Base-by-base conservation (phyloP, 2,888 invertebrate genomes). In the Dicyrtoma fusca region DNA sequence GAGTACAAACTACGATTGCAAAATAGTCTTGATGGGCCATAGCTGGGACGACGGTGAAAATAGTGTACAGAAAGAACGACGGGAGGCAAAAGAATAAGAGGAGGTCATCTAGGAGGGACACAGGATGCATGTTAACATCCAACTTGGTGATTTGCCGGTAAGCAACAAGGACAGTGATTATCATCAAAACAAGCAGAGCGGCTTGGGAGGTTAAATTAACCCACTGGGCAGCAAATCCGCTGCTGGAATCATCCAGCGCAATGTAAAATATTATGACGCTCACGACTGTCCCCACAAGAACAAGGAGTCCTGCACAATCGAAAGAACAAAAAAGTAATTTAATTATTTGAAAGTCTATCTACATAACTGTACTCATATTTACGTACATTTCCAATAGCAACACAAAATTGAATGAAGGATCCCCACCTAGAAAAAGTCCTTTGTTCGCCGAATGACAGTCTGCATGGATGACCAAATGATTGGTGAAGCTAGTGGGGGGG, bases 391-490 rank as follows among this genome's bases (percentile, higher is more conserved):
- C n/a, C n/a, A n/a, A n/a, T n/a, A n/a, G n/a, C n/a, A n/a, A n/a
- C n/a, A n/a, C n/a, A n/a, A n/a, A n/a, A n/a, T n/a, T n/a, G n/a
- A n/a, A n/a, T n/a, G n/a, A n/a, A n/a, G n/a, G n/a, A n/a, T n/a
- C n/a, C n/a, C n/a, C n/a, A n/a, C n/a, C n/a, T n/a, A n/a, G n/a
- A n/a, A 92, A 91, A 25, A 92, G 84, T 1, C 92, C 92, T 74
- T 88, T 88, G 84, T 90, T 91, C 69, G 91, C 89, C 1, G 91
- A 89, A 81, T 91, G 89, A 82, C 92, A 92, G 84, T 92, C 91
- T 0, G 89, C 89, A 81, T 89, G 86, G 75, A 90, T 87, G 57
- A 89, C 87, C 45, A 89, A 84, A 81, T 87, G 81, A 73, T 82
- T 81, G 63, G 79, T 78, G 72, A 81, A 78, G 72, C 79, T 77